Base-by-base conservation (phyloP, 1,140 invertebrate species). In the Lucilia cuprina region DNA sequence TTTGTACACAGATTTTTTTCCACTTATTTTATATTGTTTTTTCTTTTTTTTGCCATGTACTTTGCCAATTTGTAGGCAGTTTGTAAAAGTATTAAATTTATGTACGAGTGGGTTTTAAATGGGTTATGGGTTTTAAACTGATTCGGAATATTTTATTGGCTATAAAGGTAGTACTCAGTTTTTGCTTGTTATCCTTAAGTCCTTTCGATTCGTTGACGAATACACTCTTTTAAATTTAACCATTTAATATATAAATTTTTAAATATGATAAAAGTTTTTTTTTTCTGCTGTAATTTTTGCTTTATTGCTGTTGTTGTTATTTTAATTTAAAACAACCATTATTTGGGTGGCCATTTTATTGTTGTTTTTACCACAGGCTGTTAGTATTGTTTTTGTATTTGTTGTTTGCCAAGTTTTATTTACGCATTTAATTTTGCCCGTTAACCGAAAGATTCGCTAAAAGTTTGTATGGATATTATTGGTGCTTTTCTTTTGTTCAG, bases 1-100 rank as follows among this genome's bases (percentile, higher is more conserved):
- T 89, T 90, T 86, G 77, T 80, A 78, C 35, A 19, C 41, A 50
- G 50, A 55, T 55, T n/a, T 55, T 30, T 83, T 55, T 55, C 21
- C 49, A 65, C 34, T 80, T 47, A 70, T 82, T 74, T 25, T 84
- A 30, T 19, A 35, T 50, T n/a, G n/a, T n/a, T n/a, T n/a, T 82
- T 82, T 84, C 77, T 82, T 17, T n/a, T 65, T 82, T 78, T 30
- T 30, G 25, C 1, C 25, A 3, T 2, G 25, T 41, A 14, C 55
- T 17, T 7, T n/a, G 14, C 14, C 55, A 60, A 60, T 60, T 60
- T n/a, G 8, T 17, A 60, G 14, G 55, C 55, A n/a, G 55, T n/a
- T 5, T 60, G 55, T 60, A 60, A 60, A n/a, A 60, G 1, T 17
- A n/a, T n/a, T 17, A 60, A 60, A 30, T 30, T 30, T 30, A n/a